phyloP scores from a whole-genome alignment of 2,888 invertebrate genomes.

The Xanthorhoe spadicearia region DNA sequence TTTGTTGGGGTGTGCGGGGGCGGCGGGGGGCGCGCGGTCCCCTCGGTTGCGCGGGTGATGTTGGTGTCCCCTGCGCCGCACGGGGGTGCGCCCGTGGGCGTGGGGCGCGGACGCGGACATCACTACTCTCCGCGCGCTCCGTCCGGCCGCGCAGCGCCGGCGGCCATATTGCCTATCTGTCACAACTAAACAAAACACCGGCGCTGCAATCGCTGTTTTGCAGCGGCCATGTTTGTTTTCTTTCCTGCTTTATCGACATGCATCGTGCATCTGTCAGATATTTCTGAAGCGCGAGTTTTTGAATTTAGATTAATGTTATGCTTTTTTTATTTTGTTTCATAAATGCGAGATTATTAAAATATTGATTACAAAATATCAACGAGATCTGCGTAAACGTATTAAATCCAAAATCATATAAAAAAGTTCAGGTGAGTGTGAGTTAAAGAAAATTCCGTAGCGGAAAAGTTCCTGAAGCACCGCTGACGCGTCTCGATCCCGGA shows the following conservation, averaged over 20 bases:
- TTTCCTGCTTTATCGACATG: constrained; percentile 74
- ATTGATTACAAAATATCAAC: too few relatives aligned
- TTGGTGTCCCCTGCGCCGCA: constrained; percentile 89
- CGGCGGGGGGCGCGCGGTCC: constrained; percentile 84
- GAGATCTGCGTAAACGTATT: too few relatives aligned
- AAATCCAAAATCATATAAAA: too few relatives aligned
- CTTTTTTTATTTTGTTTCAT: not conserved
- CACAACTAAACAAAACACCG: constrained; percentile 55
- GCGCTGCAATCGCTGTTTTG: constrained; percentile 72
- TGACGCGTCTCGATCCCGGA: constrained; percentile 58
- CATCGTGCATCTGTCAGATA: constrained; percentile 42
- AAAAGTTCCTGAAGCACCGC: constrained; percentile 37
- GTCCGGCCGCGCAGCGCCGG: constrained; percentile 81
- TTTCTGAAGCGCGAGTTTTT: constrained; percentile 58
- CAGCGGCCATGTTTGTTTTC: constrained; percentile 70
- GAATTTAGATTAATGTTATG: constrained; percentile 19
- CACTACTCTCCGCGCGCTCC: constrained; percentile 74
- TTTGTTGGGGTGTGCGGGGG: constrained; percentile 62
- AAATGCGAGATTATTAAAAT: not conserved
- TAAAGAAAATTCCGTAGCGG: constrained; percentile 28
- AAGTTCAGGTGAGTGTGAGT: constrained; percentile 3
- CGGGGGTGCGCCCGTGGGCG: constrained; percentile 85
- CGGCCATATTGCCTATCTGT: constrained; percentile 86
- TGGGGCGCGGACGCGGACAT: constrained; percentile 86
- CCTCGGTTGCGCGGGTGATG: constrained; percentile 89